phyloP scores from a whole-genome alignment of 2,113 vertebrate species.

The Pampusana beccarii region DNA sequence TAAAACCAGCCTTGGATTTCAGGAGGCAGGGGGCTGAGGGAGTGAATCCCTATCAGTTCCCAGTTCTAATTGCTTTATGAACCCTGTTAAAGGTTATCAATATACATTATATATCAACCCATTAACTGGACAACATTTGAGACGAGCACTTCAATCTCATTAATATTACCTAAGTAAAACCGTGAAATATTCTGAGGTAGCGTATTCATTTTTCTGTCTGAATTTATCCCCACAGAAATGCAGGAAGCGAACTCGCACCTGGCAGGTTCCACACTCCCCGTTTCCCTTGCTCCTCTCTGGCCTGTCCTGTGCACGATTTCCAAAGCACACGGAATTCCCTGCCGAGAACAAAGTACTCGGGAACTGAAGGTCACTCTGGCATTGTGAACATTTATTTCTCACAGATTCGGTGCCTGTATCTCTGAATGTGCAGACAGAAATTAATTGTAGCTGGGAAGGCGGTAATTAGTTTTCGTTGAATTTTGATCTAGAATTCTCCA shows the following conservation, averaged over 20 bases:
- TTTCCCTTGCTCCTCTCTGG: not conserved
- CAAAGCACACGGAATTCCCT: not conserved
- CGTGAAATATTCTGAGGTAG: not conserved
- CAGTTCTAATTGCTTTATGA: not conserved
- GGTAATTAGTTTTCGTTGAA: constrained; percentile 2
- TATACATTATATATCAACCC: not conserved
- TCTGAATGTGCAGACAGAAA: not conserved
- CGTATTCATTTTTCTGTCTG: not conserved
- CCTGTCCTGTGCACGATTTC: not conserved
- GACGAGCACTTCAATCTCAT: not conserved
- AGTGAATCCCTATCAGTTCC: not conserved
- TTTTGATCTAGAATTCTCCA: not conserved
- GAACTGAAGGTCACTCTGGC: not conserved
- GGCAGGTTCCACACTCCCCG: fast-evolving
- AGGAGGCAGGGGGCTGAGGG: not conserved
- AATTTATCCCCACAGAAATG: not conserved
- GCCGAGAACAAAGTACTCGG: not conserved
- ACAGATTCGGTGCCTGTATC: not conserved
- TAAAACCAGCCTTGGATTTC: not conserved
- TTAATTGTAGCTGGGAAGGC: not conserved
- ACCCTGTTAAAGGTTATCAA: not conserved
- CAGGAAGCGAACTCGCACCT: not conserved
- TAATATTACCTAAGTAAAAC: not conserved
- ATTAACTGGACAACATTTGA: not conserved
- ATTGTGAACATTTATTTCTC: not conserved